These are phyloP conservation scores for Scaptodrosophila lebanonensis DNA, from an alignment of 1,140 invertebrate species.

Conservation along the genomic window DNA sequence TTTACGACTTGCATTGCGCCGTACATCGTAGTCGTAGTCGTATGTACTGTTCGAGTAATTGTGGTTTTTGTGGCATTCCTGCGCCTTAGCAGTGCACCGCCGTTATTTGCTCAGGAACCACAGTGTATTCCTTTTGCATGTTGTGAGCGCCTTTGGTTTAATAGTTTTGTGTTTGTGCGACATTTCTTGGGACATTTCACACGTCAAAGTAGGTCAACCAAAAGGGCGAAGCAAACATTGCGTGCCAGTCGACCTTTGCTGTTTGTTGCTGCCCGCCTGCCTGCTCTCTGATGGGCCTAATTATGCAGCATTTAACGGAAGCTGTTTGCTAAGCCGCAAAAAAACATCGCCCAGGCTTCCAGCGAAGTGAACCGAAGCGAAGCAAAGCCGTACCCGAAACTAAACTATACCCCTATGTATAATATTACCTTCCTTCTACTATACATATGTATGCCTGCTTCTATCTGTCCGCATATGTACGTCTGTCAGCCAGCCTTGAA, in stretches of 20 bases:
- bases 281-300: conserved; percentile 54
- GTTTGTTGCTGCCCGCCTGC: too few species aligned
- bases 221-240: conserved; percentile 58
- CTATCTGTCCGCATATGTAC: conserved; percentile 16
- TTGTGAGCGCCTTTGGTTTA: conserved; percentile 47
- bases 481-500: conserved; percentile 58
- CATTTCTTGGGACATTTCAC: conserved; percentile 66
- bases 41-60: too few species aligned
- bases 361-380: not conserved
- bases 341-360: conserved; percentile 27
- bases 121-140: too few species aligned
- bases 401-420: conserved; percentile 15
- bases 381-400: conserved; percentile 21
- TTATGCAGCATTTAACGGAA: conserved; percentile 74
- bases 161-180: conserved; percentile 36
- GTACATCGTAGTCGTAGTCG: too few species aligned
- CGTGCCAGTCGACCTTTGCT: conserved; percentile 69
- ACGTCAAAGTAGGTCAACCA: conserved; percentile 73
- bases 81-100: conserved; percentile 22
- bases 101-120: too few species aligned
- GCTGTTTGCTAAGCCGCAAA: conserved; percentile 64
- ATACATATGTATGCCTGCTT: conserved; percentile 5
- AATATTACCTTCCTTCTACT: conserved; percentile 4
- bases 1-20: too few species aligned
- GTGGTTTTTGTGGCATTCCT: too few species aligned